Evolutionary conservation across 2,888 invertebrate genomes (phyloP), one percentile per base, ranked within the genome.

Genomic region (Eurytoma adleriae): DNA sequence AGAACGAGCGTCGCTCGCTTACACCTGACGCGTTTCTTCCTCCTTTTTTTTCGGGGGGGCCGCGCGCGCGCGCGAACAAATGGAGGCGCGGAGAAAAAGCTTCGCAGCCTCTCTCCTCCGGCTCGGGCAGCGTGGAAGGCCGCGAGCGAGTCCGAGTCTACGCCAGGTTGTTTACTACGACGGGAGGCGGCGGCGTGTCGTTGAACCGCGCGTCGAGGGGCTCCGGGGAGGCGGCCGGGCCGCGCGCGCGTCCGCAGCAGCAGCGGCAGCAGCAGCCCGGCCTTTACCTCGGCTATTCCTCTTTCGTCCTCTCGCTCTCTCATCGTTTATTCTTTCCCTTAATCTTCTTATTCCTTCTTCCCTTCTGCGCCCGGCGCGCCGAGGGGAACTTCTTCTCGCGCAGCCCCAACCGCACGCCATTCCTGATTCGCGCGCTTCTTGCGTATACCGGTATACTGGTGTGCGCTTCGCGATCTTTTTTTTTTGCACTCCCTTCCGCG

Each of bases 111-210:
- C 30, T 30, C 68, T 68, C 54, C 48, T 82, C 79, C 73, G 57
- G 59, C 69, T 52, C 66, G 79, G 67, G 71, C 54, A 68, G n/a
- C n/a, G 56, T 68, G 68, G 86, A 86, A 86, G 85, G 79, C 84
- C 86, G 85, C 84, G 84, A 84, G 83, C 84, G 85, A 85, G 86
- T 80, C 18, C 84, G 87, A 85, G 85, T 87, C 87, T 88, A 88
- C 86, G 87, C 87, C 87, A 87, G 89, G 88, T 88, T 89, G 89
- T 89, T 89, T 89, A 89, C 89, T 88, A 89, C 88, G 88, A 87
- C 86, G 71, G 87, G 86, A 89, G 89, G 87, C 87, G 30, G 86
- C 88, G 89, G 88, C 89, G 88, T 88, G 89, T 89, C 88, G 88
- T 89, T 89, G 89, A 89, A 89, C 89, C n/a, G n/a, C 87, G 86